These are phyloP conservation scores for Ormyrus thymus DNA, from an alignment of 2,888 invertebrate genomes.

Conservation along the genomic window DNA sequence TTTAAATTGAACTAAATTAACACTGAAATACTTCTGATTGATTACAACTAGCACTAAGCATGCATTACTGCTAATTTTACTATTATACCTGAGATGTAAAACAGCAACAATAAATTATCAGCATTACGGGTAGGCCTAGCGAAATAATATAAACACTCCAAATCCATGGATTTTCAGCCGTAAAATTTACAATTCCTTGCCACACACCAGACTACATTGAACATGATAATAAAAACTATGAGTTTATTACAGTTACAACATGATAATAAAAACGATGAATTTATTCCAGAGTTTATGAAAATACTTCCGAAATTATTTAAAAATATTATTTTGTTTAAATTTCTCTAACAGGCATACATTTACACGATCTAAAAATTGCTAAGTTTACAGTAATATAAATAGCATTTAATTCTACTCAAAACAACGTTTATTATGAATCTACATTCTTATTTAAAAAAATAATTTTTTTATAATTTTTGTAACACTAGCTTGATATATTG, in stretches of 20 bases:
- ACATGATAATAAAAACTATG: constrained; percentile 49
- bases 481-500: background rate
- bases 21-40: constrained; percentile 1
- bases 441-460: constrained; percentile 6
- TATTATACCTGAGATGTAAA: constrained; percentile 77
- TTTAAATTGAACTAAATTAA: background rate
- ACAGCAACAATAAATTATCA: constrained; percentile 89
- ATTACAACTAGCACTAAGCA: constrained; percentile 31
- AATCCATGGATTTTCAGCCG: constrained; percentile 92
- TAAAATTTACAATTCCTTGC: constrained; percentile 84
- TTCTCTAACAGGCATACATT: no score
- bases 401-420: no score
- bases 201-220: constrained; percentile 85
- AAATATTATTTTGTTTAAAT: no score
- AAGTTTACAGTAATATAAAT: no score
- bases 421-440: no score
- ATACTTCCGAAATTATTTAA: no score
- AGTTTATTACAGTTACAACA: no score
- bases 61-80: constrained; percentile 31
- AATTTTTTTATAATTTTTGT: constrained; percentile 34
- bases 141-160: constrained; percentile 90
- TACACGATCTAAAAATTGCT: no score
- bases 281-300: no score
- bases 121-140: constrained; percentile 86
- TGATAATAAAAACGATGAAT: no score